These are phyloP conservation scores for Corydoras sp. DNA, from an alignment of 2,113 vertebrate species.

Conservation along the genomic window DNA sequence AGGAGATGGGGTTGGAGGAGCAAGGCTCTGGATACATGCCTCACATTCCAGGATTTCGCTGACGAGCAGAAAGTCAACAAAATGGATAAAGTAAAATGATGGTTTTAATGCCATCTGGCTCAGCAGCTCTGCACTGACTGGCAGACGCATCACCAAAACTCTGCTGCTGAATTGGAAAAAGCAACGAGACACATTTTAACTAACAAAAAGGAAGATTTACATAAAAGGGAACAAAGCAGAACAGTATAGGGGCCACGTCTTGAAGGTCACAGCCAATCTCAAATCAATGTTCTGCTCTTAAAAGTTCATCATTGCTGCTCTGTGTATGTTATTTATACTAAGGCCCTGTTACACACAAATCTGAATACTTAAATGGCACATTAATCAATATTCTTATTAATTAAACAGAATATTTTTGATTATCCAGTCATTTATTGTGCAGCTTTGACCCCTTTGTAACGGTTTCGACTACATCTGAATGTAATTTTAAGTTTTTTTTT, in stretches of 20 bases:
- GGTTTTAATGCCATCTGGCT: constrained; percentile 44
- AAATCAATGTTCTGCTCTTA: no score
- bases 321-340: no score
- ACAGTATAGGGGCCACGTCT: neutral
- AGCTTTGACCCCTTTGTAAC: no score
- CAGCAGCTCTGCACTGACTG: constrained; percentile 37
- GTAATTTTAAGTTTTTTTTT: no score
- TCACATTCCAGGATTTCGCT: constrained; percentile 22
- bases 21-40: constrained; percentile 30
- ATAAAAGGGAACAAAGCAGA: constrained; percentile 22
- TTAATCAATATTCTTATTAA: no score
- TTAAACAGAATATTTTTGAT: no score
- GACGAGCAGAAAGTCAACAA: constrained; percentile 34
- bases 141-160: constrained; percentile 31
- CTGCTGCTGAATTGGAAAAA: constrained; percentile 32
- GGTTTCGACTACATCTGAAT: no score
- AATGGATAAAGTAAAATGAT: constrained; percentile 32
- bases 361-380: no score
- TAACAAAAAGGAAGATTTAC: constrained; percentile 42
- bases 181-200: constrained; percentile 30
- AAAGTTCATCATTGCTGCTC: no score
- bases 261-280: no score
- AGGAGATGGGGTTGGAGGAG: neutral
- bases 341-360: no score
- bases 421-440: no score